Percentiles rank a stretch among this genome's conserved stretches.
These are phyloP conservation scores for Didymodactylos carnosus DNA, from an alignment of 2,888 invertebrate species.

Conservation along the genomic window DNA sequence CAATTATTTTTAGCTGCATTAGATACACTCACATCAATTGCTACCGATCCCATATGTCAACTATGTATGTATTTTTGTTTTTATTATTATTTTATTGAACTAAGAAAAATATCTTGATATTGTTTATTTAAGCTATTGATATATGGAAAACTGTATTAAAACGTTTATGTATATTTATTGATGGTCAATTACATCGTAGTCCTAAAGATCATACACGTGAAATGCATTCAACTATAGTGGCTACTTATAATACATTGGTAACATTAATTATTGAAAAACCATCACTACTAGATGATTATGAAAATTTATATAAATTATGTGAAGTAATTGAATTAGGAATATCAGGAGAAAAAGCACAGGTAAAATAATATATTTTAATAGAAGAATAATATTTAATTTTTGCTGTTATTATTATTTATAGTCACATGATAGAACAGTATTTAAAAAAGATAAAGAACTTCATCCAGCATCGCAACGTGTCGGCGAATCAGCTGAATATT, in stretches of 20 bases:
- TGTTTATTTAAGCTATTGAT: slow-evolving; percentile 21
- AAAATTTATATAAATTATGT: slow-evolving; percentile 71
- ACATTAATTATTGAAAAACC: slow-evolving; percentile 81
- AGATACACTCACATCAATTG: background rate
- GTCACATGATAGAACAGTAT: background rate
- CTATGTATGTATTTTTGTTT: background rate
- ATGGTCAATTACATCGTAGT: slow-evolving; percentile 11
- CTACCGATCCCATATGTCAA: background rate
- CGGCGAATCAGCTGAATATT: slow-evolving; percentile 80
- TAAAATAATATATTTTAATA: slow-evolving; percentile 18
- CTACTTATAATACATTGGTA: slow-evolving; percentile 39
- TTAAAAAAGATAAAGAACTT: slow-evolving; percentile 74
- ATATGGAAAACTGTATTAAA: slow-evolving; percentile 46
- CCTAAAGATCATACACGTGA: slow-evolving; percentile 53
- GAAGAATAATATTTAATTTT: background rate
- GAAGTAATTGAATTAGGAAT: slow-evolving; percentile 93
- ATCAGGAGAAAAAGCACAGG: slow-evolving; percentile 65
- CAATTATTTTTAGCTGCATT: background rate
- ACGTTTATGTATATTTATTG: slow-evolving; percentile 90
- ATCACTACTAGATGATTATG: slow-evolving; percentile 65
- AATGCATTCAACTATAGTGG: slow-evolving; percentile 73
- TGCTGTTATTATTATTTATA: background rate
- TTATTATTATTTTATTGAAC: background rate
- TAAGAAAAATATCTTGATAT: too few relatives aligned
- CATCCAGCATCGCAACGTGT: slow-evolving; percentile 94